Percentiles rank a stretch among this genome's conserved stretches.
phyloP scores from a whole-genome alignment of 2,797 vertebrate species.

The Geotrypetes seraphini region DNA sequence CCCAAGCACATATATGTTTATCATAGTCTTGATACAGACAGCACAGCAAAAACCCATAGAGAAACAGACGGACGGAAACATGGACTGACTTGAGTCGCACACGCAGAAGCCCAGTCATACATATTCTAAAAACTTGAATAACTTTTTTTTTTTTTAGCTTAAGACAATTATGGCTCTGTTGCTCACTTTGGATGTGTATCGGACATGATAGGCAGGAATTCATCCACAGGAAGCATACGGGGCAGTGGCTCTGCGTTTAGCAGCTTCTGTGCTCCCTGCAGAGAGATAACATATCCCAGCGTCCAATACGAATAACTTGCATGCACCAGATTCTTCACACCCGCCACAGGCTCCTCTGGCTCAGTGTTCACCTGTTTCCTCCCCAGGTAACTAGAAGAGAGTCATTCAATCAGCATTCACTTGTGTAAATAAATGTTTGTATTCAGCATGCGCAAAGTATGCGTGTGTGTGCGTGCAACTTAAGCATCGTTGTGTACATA shows the following conservation, averaged over 20 bases:
- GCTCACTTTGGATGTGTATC: constrained; percentile 90
- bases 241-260: constrained; percentile 75
- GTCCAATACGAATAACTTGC: constrained; percentile 92
- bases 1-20: too few relatives aligned
- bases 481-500: too few relatives aligned
- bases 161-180: too few relatives aligned
- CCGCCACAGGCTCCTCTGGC: constrained; percentile 65
- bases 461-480: too few relatives aligned
- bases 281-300: constrained; percentile 79
- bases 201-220: constrained; percentile 95
- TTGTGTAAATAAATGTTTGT: not conserved
- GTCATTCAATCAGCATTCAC: not conserved
- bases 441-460: too few relatives aligned
- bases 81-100: too few relatives aligned
- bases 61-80: too few relatives aligned
- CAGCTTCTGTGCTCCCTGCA: constrained; percentile 78
- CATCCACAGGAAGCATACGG: constrained; percentile 92
- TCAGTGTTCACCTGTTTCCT: constrained; percentile 83
- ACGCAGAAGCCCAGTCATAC: too few relatives aligned
- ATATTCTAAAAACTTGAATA: too few relatives aligned
- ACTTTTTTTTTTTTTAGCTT: too few relatives aligned
- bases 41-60: too few relatives aligned
- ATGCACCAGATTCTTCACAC: constrained; percentile 68
- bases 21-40: too few relatives aligned
- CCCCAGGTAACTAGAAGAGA: constrained; percentile 73